A percentile compares a stretch with the other conserved stretches of the same genome.
Conservation (phyloP, 2,113 vertebrate genomes). For the Scatophagus argus region DNA sequence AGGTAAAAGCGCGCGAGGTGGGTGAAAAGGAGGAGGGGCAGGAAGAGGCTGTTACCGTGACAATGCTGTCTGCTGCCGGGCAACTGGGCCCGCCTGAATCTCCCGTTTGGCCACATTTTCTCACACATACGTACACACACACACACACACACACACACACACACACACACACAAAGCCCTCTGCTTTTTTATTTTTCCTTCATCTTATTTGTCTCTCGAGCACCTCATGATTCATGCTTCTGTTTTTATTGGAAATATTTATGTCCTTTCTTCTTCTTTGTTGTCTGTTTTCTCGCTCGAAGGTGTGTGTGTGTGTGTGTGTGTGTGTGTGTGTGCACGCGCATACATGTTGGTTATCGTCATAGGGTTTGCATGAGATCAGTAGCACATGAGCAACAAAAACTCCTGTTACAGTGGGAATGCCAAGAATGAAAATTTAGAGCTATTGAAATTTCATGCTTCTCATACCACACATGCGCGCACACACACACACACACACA, state of each 20-base stretch:
- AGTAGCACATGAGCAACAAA: neutral
- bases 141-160: neutral
- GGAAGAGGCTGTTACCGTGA: constrained; percentile 79
- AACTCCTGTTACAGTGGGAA: neutral
- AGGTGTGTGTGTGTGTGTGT: constrained; percentile 15
- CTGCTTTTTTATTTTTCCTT: neutral
- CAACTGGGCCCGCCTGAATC: constrained; percentile 75
- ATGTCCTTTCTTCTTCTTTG: neutral
- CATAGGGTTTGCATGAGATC: neutral
- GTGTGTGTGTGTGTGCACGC: neutral
- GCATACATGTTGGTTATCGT: neutral
- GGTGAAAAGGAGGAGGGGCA: constrained; percentile 64
- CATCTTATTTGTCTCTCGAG: neutral
- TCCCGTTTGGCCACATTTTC: constrained; percentile 75
- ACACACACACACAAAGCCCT: constrained; percentile 1
- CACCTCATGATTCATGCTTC: constrained; percentile 20
- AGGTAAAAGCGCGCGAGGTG: constrained; percentile 72
- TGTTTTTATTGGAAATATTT: neutral
- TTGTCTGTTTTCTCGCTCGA: neutral
- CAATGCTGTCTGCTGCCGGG: constrained; percentile 75
- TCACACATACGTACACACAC: neutral
- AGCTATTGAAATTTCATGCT: constrained; percentile 5
- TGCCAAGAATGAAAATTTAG: constrained; percentile 19
- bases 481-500: neutral
- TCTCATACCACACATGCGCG: constrained; percentile 25